A percentile compares a stretch with the other conserved stretches of the same genome.
Conservation (phyloP, 2,888 invertebrate genomes). For the Drosophila multiciliata region DNA sequence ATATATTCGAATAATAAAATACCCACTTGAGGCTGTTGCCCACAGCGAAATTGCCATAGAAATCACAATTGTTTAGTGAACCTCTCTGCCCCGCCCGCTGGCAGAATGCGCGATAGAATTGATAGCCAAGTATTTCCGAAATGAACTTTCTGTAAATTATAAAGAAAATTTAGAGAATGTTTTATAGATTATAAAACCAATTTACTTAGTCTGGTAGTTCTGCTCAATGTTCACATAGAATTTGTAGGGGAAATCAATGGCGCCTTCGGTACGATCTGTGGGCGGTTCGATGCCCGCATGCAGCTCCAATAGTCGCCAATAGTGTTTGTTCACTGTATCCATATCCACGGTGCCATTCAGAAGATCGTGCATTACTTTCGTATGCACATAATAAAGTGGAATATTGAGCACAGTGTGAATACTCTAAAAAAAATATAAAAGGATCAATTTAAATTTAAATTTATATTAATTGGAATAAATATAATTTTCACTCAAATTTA, state of each 20-base stretch:
- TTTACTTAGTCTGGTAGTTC: constrained; percentile 82
- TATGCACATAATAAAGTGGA: constrained; percentile 89
- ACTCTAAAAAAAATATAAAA: constrained; percentile 84
- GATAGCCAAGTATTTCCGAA: constrained; percentile 92
- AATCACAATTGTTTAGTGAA: constrained; percentile 93
- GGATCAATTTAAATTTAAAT: not conserved
- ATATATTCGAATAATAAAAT: constrained; percentile 57
- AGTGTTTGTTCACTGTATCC: constrained; percentile 88
- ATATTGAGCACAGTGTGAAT: constrained; percentile 90
- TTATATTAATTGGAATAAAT: not conserved
- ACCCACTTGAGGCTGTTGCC: constrained; percentile 88
- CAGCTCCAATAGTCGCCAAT: constrained; percentile 88
- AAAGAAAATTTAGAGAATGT: rapidly evolving
- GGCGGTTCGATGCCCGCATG: constrained; percentile 89
- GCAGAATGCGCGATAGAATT: constrained; percentile 91
- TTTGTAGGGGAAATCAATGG: constrained; percentile 91
- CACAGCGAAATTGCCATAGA: constrained; percentile 91
- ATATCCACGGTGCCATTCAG: constrained; percentile 87
- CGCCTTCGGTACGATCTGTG: constrained; percentile 87
- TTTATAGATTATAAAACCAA: not conserved
- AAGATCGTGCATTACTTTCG: constrained; percentile 89
- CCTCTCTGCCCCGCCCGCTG: constrained; percentile 90
- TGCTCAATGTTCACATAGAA: constrained; percentile 87
- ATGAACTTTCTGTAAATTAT: constrained; percentile 88
- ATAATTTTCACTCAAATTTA: not conserved